Base-by-base conservation (phyloP, 2,797 vertebrate species). In the Enoplosus armatus region DNA sequence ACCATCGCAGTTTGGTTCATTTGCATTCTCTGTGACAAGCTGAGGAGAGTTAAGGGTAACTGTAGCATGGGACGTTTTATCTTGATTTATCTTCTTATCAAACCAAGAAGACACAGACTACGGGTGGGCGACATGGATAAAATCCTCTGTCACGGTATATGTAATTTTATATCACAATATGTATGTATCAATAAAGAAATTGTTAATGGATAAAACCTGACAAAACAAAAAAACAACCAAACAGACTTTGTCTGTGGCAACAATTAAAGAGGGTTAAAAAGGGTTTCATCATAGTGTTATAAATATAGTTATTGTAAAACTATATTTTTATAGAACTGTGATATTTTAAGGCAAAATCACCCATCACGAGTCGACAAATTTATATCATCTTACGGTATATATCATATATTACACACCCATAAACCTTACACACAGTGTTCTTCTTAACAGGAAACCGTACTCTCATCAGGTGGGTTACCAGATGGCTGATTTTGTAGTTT, bases 1-100 rank as follows among this genome's bases (percentile, higher is more conserved):
- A n/a, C n/a, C n/a, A n/a, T n/a, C n/a, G n/a, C 39, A 53, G 26
- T 71, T 83, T 27, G 37, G 41, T 55, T 55, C 54, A 59, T 53
- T 72, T 50, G 43, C 39, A 8, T 60, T 82, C 37, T 73, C 29
- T 51, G 37, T 43, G 53, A 50, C 56, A 72, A 66, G 29, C 39
- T 43, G 26, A 54, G 35, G n/a, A 54, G 51, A 66, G n/a, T n/a
- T n/a, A n/a, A n/a, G 20, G 59, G 35, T 5, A 50, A 48, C 29
- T 35, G 47, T 62, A 54, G 41, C 65, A 53, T 41, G 4, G 11
- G 43, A 68, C 48, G n/a, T 16, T 77, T 51, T 24, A 29, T 50
- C 35, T 76, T 26, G 12, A 69, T 66, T 51, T 26, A 48, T 79
- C 29, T 47, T 35, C 20, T 39, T 8, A 47, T 39, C 48, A 26